phyloP scores from a whole-genome alignment of 2,113 vertebrate genomes.

The Axis porcinus region DNA sequence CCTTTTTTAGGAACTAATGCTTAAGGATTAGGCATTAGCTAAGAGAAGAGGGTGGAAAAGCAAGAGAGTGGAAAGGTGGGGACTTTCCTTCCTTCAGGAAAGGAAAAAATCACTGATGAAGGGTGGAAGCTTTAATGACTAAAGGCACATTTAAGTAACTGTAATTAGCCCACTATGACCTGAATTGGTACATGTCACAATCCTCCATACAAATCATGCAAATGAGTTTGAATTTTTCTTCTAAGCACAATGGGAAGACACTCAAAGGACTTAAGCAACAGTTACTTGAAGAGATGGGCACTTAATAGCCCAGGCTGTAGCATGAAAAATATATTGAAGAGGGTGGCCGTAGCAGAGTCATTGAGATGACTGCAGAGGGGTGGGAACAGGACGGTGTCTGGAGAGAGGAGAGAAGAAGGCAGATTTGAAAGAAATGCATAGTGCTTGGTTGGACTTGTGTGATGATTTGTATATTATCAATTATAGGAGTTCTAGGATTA shows the following conservation, averaged over 20 bases:
- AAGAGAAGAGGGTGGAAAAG: not conserved
- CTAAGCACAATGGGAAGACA: not conserved
- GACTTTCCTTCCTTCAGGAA: not conserved
- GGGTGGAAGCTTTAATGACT: not conserved
- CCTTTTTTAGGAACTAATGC: not conserved
- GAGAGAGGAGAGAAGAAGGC: not conserved
- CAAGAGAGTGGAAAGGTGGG: not conserved
- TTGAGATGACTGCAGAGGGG: not conserved
- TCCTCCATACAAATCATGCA: not conserved
- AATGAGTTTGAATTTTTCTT: not conserved
- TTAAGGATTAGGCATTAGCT: not conserved
- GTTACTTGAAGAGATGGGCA: not conserved
- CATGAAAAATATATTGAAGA: not conserved
- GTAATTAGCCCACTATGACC: not conserved
- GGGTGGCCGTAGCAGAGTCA: not conserved
- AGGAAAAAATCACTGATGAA: not conserved
- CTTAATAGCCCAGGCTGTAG: not conserved
- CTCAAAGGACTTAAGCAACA: not conserved
- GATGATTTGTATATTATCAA: not conserved
- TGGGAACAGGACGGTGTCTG: no score
- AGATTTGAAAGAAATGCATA: not conserved
- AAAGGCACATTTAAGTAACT: not conserved
- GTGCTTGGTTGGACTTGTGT: not conserved
- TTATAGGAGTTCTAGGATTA: not conserved
- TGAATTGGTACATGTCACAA: not conserved